These are phyloP conservation scores for Laodelphax striatellus DNA, from an alignment of 1,140 invertebrate species.

Conservation along the genomic window DNA sequence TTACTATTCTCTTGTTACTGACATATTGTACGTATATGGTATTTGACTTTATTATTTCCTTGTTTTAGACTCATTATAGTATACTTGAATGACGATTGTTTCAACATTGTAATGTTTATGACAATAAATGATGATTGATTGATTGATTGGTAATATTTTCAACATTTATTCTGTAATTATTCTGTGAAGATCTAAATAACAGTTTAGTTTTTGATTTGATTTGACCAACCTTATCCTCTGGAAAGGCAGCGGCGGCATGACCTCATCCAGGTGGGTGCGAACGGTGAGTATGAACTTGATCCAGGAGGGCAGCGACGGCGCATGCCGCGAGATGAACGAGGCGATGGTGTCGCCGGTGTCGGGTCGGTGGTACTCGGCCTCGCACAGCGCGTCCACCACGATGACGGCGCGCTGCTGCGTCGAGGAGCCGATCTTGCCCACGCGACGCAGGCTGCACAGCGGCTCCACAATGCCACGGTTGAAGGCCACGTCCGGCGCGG, in stretches of 20 bases:
- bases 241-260: slow-evolving; percentile 73
- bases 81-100: no score
- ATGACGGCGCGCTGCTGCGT: slow-evolving; percentile 59
- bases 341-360: slow-evolving; percentile 88
- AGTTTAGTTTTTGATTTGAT: no score
- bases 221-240: slow-evolving; percentile 34
- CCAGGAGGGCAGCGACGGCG: slow-evolving; percentile 77
- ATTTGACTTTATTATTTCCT: no score
- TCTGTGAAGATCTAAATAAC: no score
- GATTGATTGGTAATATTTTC: no score
- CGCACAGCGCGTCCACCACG: slow-evolving; percentile 85
- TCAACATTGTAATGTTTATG: no score
- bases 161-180: no score
- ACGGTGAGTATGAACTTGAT: slow-evolving; percentile 84
- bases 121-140: no score
- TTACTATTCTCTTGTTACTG: no score
- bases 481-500: slow-evolving; percentile 75
- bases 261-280: slow-evolving; percentile 67
- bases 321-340: slow-evolving; percentile 73
- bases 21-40: no score
- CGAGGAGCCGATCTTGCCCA: slow-evolving; percentile 59
- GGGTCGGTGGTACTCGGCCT: slow-evolving; percentile 88
- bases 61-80: no score
- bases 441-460: slow-evolving; percentile 55
- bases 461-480: slow-evolving; percentile 83